Base-by-base conservation (phyloP, 2,888 invertebrate species). In the Drosophila cracens region DNA sequence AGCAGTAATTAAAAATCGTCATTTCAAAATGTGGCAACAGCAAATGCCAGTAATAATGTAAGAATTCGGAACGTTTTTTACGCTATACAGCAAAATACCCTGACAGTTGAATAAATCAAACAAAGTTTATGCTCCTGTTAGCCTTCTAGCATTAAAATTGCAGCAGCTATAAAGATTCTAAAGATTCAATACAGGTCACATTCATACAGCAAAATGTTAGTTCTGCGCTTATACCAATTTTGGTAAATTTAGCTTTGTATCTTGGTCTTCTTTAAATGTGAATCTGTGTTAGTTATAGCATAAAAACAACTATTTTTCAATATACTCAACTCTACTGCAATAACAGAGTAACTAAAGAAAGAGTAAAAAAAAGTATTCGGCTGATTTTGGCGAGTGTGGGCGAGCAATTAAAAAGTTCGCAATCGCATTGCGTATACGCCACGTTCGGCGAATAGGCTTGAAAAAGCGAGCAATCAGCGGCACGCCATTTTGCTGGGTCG, bases 1-100 rank as follows among this genome's bases (percentile, higher is more conserved):
- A 76, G 60, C 74, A 70, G 90, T 89, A 86, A 86, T 89, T 87
- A 86, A 86, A 86, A 86, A 69, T 72, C 83, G 63, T 63, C 82
- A 65, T 56, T 57, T 66, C 29, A 33, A 61, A 69, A 51, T 60
- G 66, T 66, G 62, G 54, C 58, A 69, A 65, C 64, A 67, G 57
- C 16, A 53, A 62, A 46, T 65, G 2, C 21, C 29, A 31, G 56
- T 5, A 29, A 57, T 21, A 31, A n/a, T 29, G 16, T 2, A 38
- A 10, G 10, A n/a, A 40, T n/a, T 13, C 5, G 1, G n/a, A 27
- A 56, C 29, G 4, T 13, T 0, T 13, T 11, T 21, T 16, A 8
- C 16, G 5, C 21, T 16, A 8, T 2, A 57, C 21, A 29, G 16
- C 8, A 5, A 29, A 21, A 21, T 57, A 29, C 5, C 11, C 57